Evolutionary conservation across 2,888 invertebrate species (phyloP), one percentile per base, ranked within the genome.

Genomic region (Drosophila mulleri): DNA sequence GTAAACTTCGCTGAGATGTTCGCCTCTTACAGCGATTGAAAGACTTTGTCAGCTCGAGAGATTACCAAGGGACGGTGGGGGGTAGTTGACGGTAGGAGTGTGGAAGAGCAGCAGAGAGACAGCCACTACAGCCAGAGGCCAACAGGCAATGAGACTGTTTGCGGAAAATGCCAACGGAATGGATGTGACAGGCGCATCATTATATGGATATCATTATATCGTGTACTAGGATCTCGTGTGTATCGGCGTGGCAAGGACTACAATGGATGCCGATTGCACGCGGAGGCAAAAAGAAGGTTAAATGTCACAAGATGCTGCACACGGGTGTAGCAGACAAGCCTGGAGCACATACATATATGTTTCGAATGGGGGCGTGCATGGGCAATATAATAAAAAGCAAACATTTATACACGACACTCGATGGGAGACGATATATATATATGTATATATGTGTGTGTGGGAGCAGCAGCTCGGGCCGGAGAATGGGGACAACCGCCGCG

Each of bases 101-200:
- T 11, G 18, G 14, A 16, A 44, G 29, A 18, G 32, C 11, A 12
- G 32, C 3, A 16, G 20, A 16, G n/a, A 56, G 45, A 29, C 42
- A 62, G 58, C 37, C 65, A 41, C 41, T 59, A 39, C 23, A 47
- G 52, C 47, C 41, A 37, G 16, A 16, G 57, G 54, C 59, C 45
- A 37, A 29, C 41, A 20, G 39, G 58, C 48, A 50, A 69, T 44
- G 47, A 44, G 60, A n/a, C 26, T 54, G 54, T 41, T 62, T 26
- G 26, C 26, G 26, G 67, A 60, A 73, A 65, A 72, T 72, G 63
- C 67, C 77, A 76, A 80, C 78, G 75, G 64, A 80, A 74, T 90
- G 92, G 70, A 74, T 78, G 76, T 91, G 91, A 89, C 92, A 92
- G 92, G 72, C 83, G 86, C 90, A 91, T 92, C 91, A 92, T 90